Evolutionary conservation across 2,888 invertebrate genomes (phyloP).

Genomic region (Steinernema carpocapsae): DNA sequence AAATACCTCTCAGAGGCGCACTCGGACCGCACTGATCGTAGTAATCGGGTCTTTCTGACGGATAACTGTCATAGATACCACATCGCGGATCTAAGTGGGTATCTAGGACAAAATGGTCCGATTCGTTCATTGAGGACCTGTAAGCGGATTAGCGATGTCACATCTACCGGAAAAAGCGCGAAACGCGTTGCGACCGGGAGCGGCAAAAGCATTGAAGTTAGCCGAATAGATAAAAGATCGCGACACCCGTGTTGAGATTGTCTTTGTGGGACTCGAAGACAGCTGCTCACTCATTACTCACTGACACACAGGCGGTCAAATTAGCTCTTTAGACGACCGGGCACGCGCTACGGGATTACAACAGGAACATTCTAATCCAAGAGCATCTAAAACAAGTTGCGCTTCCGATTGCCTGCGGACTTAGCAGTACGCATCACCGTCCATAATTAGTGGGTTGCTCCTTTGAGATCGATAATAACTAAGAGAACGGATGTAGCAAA

Average conservation of each 20-base stretch:
- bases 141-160: not conserved
- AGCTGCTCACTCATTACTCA: conserved; percentile 35
- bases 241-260: conserved; percentile 34
- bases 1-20: not conserved
- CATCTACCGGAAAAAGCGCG: no score
- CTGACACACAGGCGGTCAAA: conserved; percentile 31
- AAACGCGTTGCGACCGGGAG: not conserved
- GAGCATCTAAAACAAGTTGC: conserved; percentile 10
- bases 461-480: conserved; percentile 24
- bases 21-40: conserved; percentile 12
- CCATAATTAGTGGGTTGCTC: conserved; percentile 20
- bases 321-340: conserved; percentile 15
- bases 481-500: conserved; percentile 1
- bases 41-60: conserved; percentile 2
- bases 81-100: conserved; percentile 16
- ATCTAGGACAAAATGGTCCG: conserved; percentile 12
- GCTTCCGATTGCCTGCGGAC: conserved; percentile 22
- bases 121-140: conserved; percentile 6
- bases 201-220: not conserved
- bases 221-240: not conserved
- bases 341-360: conserved; percentile 29
- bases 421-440: conserved; percentile 8
- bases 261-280: conserved; percentile 23
- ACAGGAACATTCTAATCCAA: conserved; percentile 25
- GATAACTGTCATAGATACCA: conserved; percentile 28